Evolutionary conservation across 2,113 vertebrate species (phyloP), one percentile per base, ranked within the genome.

Genomic region (Gavialis gangeticus): DNA sequence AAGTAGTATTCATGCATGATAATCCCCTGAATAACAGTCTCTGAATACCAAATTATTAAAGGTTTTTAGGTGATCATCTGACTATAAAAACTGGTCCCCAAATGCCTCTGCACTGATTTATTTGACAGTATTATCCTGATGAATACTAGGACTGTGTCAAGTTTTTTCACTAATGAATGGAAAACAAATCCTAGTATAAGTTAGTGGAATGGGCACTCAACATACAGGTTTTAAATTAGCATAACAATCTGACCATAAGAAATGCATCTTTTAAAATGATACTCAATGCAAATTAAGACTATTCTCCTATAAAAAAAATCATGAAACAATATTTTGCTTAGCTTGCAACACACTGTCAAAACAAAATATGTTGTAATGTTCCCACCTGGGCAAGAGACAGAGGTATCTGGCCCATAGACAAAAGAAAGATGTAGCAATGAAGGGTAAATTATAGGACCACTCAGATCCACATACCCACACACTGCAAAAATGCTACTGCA

Each of bases 381-480:
- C 57, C 37, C 16, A 46, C n/a, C 64, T 11, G 15, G 27, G 64
- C 18, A 60, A 17, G 62, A 91, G 64, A 73, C 0, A 3, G 11
- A 46, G 24, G 64, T 58, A 71, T 80, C 54, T 1, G 0, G 3
- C 16, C 10, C 1, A 1, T 46, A 66, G n/a, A 10, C 0, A 1
- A 21, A 84, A 71, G 84, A 92, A 37, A 75, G 62, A 5, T 21
- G 0, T 1, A 7, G 37, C 73, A 30, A 3, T 1, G 82, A 88
- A 15, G 58, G 56, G 12, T 64, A 80, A n/a, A 16, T 7, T 59
- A 9, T 80, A 78, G 76, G n/a, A 71, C 60, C 79, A 46, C 55
- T 89, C 87, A 56, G 55, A 75, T 67, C 78, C 6, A 0, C 75
- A 60, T 81, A 90, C 83, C 83, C 78, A 88, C 78, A 79, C 0